Evolutionary conservation across 2,888 invertebrate genomes (phyloP).

Genomic region (Chloromyia formosa): DNA sequence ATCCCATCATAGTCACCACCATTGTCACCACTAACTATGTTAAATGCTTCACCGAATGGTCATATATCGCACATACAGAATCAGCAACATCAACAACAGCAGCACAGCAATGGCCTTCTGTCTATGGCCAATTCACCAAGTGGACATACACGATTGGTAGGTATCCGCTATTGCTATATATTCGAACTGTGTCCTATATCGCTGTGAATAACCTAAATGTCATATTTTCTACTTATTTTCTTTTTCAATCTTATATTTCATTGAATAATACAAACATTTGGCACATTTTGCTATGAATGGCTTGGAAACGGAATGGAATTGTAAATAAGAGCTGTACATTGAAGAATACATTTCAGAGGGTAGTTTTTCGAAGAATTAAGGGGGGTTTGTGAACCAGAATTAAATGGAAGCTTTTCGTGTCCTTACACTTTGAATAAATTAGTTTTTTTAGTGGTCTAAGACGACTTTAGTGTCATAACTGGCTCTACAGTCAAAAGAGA

Average conservation of each 20-base stretch:
- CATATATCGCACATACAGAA: constrained; percentile 54
- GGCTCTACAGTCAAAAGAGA: too few relatives aligned
- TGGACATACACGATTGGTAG: constrained; percentile 56
- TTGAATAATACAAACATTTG: too few relatives aligned
- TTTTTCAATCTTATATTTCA: neutral
- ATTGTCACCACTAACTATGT: constrained; percentile 54
- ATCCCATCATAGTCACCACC: constrained; percentile 52
- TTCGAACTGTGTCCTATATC: neutral
- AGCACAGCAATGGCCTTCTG: constrained; percentile 54
- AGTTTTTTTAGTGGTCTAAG: too few relatives aligned
- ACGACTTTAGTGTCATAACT: too few relatives aligned
- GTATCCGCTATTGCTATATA: constrained; percentile 44
- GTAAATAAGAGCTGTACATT: too few relatives aligned
- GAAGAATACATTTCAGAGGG: too few relatives aligned
- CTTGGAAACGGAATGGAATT: too few relatives aligned
- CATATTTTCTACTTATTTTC: neutral
- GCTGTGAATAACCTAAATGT: constrained; percentile 25
- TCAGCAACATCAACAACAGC: constrained; percentile 48
- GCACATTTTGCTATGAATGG: too few relatives aligned
- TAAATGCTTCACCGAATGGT: constrained; percentile 55
- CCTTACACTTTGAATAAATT: too few relatives aligned
- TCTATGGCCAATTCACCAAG: constrained; percentile 54
- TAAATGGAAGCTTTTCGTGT: too few relatives aligned
- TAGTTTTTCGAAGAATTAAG: too few relatives aligned
- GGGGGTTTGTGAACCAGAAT: too few relatives aligned